These are phyloP conservation scores for Nothocercus julius DNA, from an alignment of 2,113 vertebrate genomes.

Conservation along the genomic window DNA sequence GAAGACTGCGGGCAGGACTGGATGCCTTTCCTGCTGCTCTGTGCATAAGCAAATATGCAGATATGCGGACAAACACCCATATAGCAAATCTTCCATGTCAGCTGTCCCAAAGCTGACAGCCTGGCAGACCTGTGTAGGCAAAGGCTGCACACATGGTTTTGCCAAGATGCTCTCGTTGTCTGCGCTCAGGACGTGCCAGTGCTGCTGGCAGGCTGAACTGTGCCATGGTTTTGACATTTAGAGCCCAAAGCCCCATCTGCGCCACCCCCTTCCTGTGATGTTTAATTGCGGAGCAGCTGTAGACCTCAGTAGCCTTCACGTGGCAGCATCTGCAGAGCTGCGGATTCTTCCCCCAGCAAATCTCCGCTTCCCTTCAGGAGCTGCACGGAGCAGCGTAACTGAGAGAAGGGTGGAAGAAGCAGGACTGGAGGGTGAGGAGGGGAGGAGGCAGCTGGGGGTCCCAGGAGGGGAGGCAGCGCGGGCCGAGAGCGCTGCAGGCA, in stretches of 20 bases:
- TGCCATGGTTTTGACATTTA: neutral
- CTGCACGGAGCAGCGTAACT: neutral
- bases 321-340: neutral
- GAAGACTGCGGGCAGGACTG: neutral
- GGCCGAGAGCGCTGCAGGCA: neutral
- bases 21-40: neutral
- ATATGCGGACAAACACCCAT: neutral
- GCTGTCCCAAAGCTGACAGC: neutral
- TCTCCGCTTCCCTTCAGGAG: neutral
- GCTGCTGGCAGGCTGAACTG: neutral
- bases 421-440: neutral
- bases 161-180: neutral
- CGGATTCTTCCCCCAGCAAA: neutral
- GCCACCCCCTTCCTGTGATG: neutral
- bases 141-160: neutral
- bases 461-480: neutral
- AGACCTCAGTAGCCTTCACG: neutral
- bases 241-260: accelerated
- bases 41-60: neutral
- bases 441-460: neutral
- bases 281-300: neutral
- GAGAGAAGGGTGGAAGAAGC: neutral
- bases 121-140: neutral
- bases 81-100: neutral
- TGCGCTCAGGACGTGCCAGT: neutral